phyloP scores from a whole-genome alignment of 1,140 invertebrate species.

The Drosophila mauritiana region DNA sequence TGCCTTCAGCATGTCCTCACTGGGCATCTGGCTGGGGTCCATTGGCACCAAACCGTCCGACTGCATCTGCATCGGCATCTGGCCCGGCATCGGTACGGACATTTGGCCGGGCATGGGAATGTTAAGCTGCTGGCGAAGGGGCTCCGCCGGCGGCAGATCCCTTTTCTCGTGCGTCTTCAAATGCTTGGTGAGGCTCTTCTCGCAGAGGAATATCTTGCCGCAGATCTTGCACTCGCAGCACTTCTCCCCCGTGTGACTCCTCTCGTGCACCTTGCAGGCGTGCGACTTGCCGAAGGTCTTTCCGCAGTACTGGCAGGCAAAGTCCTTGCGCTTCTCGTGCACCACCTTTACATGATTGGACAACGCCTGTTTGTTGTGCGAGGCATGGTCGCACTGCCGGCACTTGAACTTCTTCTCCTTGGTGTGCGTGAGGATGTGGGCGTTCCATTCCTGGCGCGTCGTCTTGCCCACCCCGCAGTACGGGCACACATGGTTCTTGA shows the following conservation, averaged over 20 bases:
- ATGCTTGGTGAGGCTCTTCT: slow-evolving; percentile 79
- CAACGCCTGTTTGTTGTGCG: slow-evolving; percentile 77
- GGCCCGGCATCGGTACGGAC: slow-evolving; percentile 31
- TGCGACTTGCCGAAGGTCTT: slow-evolving; percentile 82
- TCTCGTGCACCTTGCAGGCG: slow-evolving; percentile 80
- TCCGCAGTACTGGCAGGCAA: slow-evolving; percentile 80
- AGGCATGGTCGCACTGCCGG: slow-evolving; percentile 74
- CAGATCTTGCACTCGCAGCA: slow-evolving; percentile 81
- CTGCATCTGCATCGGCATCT: slow-evolving; percentile 43
- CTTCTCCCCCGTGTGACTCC: slow-evolving; percentile 85
- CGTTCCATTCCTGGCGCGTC: slow-evolving; percentile 80
- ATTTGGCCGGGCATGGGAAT: slow-evolving; percentile 56
- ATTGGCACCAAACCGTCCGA: slow-evolving; percentile 38
- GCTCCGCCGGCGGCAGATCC: slow-evolving; percentile 67
- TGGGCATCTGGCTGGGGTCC: slow-evolving; percentile 41
- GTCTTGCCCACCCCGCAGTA: slow-evolving; percentile 82
- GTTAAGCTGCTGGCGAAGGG: slow-evolving; percentile 64
- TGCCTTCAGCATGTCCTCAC: slow-evolving; percentile 70
- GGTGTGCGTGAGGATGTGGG: slow-evolving; percentile 79
- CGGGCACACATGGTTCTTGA: slow-evolving; percentile 81
- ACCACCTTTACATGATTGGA: slow-evolving; percentile 79
- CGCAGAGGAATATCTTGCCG: slow-evolving; percentile 78
- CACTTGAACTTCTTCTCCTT: slow-evolving; percentile 83
- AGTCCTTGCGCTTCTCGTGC: slow-evolving; percentile 81
- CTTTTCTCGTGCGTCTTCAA: slow-evolving; percentile 81